Evolutionary conservation across 1,140 invertebrate genomes (phyloP), one percentile per base, ranked within the genome.

Genomic region (Drosophila obscura): DNA sequence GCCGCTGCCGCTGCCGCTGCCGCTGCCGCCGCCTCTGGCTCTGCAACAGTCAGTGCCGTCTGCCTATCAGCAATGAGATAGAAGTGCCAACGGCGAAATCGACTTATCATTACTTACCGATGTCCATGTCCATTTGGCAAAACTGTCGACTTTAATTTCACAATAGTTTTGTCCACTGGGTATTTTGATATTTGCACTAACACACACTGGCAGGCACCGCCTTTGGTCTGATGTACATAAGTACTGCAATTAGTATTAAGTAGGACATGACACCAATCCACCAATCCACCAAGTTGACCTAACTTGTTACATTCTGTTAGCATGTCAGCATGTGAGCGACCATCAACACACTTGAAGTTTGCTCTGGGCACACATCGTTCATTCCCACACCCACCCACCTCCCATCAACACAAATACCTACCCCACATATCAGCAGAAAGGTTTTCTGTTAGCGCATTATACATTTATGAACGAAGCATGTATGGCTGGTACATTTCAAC

Each of bases 211-310:
- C 41, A 11, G 24, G 7, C 26, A 45, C 2, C 19, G 19, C 13
- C 35, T 16, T 22, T 48, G 43, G 46, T 59, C 31, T 44, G 61
- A 1, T 24, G 22, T 3, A 24, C 22, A 24, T 24, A 44, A 46
- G 46, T 51, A 68, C 65, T 67, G 56, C 63, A 67, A 68, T 68
- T 69, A 68, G 63, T 67, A 46, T 67, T 41, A 69, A 68, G 66
- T 53, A 48, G 43, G 63, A 67, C 65, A 68, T 68, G 63, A 67
- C 65, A 67, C 67, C 50, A 67, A 67, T 68, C 2, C 22, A 22
- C 66, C 46, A n/a, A n/a, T n/a, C 19, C 19, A 64, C 50, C 24
- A 68, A 69, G 64, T 69, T 57, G 63, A 43, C 66, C 66, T 1
- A 67, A 69, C 44, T 69, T 69, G 50, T 53, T 68, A 69, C 51